A percentile compares a stretch with the other conserved stretches of the same genome.
Evolutionary conservation across 2,113 vertebrate genomes (phyloP).

Genomic region (Cebidichthys violaceus): DNA sequence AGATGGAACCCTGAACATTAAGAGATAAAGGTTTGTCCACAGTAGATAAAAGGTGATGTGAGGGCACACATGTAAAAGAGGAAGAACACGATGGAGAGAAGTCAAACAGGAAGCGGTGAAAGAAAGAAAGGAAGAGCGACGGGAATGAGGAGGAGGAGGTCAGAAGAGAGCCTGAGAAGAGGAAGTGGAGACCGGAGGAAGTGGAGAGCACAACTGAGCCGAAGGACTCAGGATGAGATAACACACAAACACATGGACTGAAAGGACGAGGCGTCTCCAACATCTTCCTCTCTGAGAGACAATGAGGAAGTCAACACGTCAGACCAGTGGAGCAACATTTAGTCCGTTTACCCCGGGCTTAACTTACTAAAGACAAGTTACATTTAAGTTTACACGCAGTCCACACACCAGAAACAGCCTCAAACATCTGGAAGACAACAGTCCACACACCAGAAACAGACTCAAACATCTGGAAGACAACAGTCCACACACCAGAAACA

Average conservation of each 20-base stretch:
- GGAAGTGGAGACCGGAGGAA: conserved; percentile 72
- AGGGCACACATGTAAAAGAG: neutral
- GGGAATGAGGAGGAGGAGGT: conserved; percentile 38
- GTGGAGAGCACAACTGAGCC: conserved; percentile 50
- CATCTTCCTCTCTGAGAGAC: conserved; percentile 44
- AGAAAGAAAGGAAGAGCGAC: conserved; percentile 39
- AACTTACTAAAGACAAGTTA: neutral
- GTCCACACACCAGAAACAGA: too few species aligned
- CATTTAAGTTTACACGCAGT: neutral
- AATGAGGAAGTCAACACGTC: conserved; percentile 26
- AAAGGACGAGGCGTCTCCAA: conserved; percentile 14
- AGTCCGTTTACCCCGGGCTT: neutral
- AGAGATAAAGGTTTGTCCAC: neutral
- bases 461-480: too few species aligned
- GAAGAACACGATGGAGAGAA: neutral
- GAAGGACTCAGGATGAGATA: conserved; percentile 73
- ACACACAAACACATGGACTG: conserved; percentile 31
- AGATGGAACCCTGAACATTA: neutral
- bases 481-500: neutral
- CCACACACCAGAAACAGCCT: neutral
- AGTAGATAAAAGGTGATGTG: neutral
- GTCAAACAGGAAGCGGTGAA: conserved; percentile 22
- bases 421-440: neutral
- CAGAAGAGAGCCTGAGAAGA: conserved; percentile 31
- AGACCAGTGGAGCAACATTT: conserved; percentile 22